Percentiles rank a stretch among this genome's conserved stretches.
Evolutionary conservation across 2,113 vertebrate species (phyloP).

Genomic region (Glaucomys volans): DNA sequence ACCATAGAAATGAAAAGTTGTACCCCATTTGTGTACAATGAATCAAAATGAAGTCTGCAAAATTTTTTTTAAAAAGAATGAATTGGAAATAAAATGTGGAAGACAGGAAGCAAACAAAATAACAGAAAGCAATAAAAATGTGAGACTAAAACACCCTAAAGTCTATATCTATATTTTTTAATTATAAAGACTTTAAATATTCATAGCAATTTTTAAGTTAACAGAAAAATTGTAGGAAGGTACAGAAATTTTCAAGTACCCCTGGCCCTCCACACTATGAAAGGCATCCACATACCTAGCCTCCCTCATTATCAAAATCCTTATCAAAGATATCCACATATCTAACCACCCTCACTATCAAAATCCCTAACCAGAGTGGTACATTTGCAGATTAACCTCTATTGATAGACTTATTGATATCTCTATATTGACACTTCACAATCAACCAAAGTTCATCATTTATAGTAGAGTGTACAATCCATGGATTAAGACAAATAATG

Average conservation of each 20-base stretch:
- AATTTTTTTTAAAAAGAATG: too few species aligned
- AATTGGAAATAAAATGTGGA: background rate
- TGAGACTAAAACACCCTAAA: background rate
- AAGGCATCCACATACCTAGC: too few species aligned
- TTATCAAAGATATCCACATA: too few species aligned
- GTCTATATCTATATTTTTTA: background rate
- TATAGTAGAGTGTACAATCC: background rate
- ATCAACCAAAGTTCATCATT: background rate
- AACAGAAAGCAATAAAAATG: background rate
- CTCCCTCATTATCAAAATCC: background rate
- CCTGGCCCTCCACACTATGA: too few species aligned
- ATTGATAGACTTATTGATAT: background rate
- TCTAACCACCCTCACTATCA: background rate
- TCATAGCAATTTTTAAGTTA: background rate
- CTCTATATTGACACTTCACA: background rate
- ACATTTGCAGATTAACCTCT: background rate
- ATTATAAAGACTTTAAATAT: background rate
- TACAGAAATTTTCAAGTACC: background rate
- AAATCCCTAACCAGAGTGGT: background rate
- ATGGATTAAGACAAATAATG: background rate
- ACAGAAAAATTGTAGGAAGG: background rate
- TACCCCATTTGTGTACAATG: too few species aligned
- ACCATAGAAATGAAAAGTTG: too few species aligned
- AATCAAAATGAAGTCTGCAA: too few species aligned
- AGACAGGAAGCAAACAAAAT: background rate